phyloP scores from a whole-genome alignment of 2,797 vertebrate genomes.

The Sebastiscus tertius region DNA sequence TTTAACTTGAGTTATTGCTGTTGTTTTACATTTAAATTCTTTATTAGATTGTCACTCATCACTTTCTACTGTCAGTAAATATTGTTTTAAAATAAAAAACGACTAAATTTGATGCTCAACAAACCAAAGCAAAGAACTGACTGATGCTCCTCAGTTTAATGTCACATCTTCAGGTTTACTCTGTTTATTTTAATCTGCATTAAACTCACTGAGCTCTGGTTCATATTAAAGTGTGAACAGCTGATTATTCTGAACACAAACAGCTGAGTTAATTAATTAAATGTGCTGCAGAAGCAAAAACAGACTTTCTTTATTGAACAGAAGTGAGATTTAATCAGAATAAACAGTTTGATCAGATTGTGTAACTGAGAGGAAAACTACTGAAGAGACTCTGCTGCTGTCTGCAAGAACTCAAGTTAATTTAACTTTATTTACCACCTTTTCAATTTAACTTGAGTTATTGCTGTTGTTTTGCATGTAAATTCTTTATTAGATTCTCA shows the following conservation, averaged over 20 bases:
- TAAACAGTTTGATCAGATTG: neutral
- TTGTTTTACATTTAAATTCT: neutral
- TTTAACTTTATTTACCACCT: neutral
- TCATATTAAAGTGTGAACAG: neutral
- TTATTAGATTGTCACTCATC: neutral
- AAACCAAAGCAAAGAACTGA: too few species aligned
- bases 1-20: neutral
- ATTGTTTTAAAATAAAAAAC: rapidly evolving
- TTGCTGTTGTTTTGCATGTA: neutral
- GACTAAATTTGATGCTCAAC: too few species aligned
- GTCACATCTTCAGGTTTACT: too few species aligned
- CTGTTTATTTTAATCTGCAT: neutral
- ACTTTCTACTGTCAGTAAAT: too few species aligned
- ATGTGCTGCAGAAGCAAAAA: neutral
- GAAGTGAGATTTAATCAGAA: too few species aligned
- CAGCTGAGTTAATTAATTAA: neutral
- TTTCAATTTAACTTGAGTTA: neutral
- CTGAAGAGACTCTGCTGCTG: neutral
- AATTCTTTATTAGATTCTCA: neutral
- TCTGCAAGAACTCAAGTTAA: neutral
- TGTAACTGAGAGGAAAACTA: neutral
- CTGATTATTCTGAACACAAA: rapidly evolving
- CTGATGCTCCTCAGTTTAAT: too few species aligned
- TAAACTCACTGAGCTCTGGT: too few species aligned
- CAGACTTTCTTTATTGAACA: neutral